phyloP scores from a whole-genome alignment of 2,113 vertebrate species.

The Hiodon tergisus region DNA sequence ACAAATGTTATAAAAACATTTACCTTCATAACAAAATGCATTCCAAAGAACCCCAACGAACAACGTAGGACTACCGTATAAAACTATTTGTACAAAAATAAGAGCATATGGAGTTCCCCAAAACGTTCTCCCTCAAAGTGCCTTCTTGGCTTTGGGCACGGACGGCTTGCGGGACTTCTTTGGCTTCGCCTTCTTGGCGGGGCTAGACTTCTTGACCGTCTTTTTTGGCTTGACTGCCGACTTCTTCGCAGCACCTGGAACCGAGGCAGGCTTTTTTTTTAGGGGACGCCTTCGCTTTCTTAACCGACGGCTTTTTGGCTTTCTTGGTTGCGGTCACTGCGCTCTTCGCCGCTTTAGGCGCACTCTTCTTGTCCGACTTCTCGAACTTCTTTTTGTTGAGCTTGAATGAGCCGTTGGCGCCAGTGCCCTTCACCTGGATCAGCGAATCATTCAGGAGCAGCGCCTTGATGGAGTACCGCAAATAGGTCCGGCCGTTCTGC shows the following conservation, averaged over 20 bases:
- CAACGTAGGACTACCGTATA: neutral
- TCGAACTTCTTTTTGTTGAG: conserved; percentile 76
- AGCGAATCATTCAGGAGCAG: conserved; percentile 80
- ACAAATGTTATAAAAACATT: neutral
- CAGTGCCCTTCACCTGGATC: conserved; percentile 76
- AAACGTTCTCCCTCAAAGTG: neutral
- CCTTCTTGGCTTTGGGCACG: conserved; percentile 59
- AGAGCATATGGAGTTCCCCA: neutral
- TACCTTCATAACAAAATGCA: no score
- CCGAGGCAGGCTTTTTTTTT: conserved; percentile 39
- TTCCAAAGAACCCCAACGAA: no score
- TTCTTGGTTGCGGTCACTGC: conserved; percentile 23
- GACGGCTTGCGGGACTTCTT: conserved; percentile 68
- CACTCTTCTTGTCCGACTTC: conserved; percentile 33
- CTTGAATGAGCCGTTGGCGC: conserved; percentile 80
- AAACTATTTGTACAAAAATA: conserved; percentile 16
- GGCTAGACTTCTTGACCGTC: conserved; percentile 53
- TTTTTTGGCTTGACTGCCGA: conserved; percentile 54
- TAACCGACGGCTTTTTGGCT: conserved; percentile 48
- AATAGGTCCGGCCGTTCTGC: conserved; percentile 77
- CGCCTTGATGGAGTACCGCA: conserved; percentile 77
- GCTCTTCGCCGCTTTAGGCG: conserved; percentile 35
- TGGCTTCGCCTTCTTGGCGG: conserved; percentile 56
- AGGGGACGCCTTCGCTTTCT: conserved; percentile 29
- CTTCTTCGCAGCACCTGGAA: conserved; percentile 39